These are phyloP conservation scores for Parascotia fuliginaria DNA, from an alignment of 2,888 invertebrate genomes.

Conservation along the genomic window DNA sequence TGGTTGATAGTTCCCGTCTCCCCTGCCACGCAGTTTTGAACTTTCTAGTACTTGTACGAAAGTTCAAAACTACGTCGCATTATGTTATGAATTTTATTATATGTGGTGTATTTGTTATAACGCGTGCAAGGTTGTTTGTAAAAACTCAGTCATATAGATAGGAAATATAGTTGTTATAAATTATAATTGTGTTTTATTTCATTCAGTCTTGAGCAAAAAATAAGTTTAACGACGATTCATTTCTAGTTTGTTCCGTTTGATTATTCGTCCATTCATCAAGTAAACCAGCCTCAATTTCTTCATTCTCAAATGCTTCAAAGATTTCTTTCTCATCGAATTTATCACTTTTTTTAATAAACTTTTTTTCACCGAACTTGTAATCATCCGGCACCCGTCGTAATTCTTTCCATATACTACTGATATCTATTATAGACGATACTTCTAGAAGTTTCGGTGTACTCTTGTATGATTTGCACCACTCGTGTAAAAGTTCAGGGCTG, in stretches of 20 bases:
- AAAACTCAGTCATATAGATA: conserved; percentile 69
- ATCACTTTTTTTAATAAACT: conserved; percentile 21
- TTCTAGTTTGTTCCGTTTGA: conserved; percentile 22
- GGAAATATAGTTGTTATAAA: conserved; percentile 76
- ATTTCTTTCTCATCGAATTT: conserved; percentile 67
- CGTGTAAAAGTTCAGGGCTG: conserved; percentile 56
- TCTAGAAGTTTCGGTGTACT: conserved; percentile 52
- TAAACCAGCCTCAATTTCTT: conserved; percentile 65
- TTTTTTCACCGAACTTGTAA: conserved; percentile 49
- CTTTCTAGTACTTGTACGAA: conserved; percentile 22
- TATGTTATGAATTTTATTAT: conserved; percentile 53
- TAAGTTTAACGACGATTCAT: conserved; percentile 35
- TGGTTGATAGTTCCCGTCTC: conserved; percentile 38
- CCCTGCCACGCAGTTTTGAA: conserved; percentile 27
- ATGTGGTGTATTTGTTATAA: conserved; percentile 57
- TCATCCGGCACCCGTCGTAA: conserved; percentile 62
- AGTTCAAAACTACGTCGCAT: conserved; percentile 45
- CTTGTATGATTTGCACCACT: conserved; percentile 65
- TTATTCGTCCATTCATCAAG: conserved; percentile 65
- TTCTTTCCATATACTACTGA: conserved; percentile 59
- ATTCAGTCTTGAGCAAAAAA: conserved; percentile 41
- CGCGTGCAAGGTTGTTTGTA: conserved; percentile 53
- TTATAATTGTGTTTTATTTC: conserved; percentile 61
- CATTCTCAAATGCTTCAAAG: conserved; percentile 59
- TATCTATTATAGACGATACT: conserved; percentile 60